Evolutionary conservation across 2,113 vertebrate genomes (phyloP).

Genomic region (Furnarius figulus): DNA sequence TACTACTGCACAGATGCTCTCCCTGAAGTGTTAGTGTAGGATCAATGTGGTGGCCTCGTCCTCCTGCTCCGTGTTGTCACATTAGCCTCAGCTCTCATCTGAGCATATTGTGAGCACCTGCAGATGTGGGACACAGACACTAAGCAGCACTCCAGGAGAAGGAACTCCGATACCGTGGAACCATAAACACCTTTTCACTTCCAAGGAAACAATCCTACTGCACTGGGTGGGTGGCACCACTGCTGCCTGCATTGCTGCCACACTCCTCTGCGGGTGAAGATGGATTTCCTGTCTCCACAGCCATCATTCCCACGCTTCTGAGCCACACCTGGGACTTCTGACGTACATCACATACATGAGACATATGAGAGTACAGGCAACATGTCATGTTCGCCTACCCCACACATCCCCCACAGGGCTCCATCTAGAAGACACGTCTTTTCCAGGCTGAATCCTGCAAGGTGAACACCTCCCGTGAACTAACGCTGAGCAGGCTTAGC

Average conservation of each 20-base stretch:
- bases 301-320: not conserved
- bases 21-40: not conserved
- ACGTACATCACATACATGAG: not conserved
- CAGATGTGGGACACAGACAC: not conserved
- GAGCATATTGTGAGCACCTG: not conserved
- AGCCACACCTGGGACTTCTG: not conserved
- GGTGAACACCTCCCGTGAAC: not conserved
- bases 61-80: not conserved
- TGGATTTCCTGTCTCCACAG: not conserved
- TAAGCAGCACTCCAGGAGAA: not conserved
- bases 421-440: not conserved
- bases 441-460: constrained; percentile 26
- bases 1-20: not conserved
- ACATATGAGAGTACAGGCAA: not conserved
- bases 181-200: not conserved
- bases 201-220: not conserved
- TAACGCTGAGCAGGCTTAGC: not conserved
- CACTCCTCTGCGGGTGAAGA: not conserved
- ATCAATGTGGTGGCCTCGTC: not conserved
- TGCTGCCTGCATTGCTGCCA: not conserved
- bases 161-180: not conserved
- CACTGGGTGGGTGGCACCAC: not conserved
- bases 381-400: not conserved
- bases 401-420: not conserved
- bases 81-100: not conserved